These are phyloP conservation scores for Tenthredo mesomela DNA, from an alignment of 2,888 invertebrate species.

Conservation along the genomic window DNA sequence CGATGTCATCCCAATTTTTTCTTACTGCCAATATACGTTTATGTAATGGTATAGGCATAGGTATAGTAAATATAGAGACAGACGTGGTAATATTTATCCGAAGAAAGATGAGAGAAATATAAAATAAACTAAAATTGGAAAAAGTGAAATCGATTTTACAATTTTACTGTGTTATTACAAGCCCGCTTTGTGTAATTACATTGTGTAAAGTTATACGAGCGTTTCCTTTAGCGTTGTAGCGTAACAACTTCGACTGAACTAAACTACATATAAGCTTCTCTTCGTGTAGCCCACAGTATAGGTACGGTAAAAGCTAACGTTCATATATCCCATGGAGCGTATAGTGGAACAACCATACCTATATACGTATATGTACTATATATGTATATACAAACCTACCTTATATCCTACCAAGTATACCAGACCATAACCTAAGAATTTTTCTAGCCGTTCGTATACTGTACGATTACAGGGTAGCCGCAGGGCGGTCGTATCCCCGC, in stretches of 20 bases:
- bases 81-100: neutral
- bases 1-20: neutral
- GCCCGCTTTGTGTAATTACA: conserved; percentile 23
- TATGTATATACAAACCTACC: neutral
- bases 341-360: neutral
- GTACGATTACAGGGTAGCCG: conserved; percentile 5
- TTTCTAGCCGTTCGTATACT: conserved; percentile 5
- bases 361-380: neutral
- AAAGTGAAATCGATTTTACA: neutral
- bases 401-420: neutral
- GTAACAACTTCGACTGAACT: neutral
- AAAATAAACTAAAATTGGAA: neutral
- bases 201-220: conserved; percentile 41
- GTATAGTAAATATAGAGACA: neutral
- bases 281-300: neutral
- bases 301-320: conserved; percentile 17
- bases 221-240: conserved; percentile 10
- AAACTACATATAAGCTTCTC: conserved; percentile 18
- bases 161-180: conserved; percentile 7
- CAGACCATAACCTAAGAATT: conserved; percentile 30
- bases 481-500: conserved; percentile 8
- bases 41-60: neutral
- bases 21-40: neutral
- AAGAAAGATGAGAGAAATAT: neutral
- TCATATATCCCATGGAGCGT: conserved; percentile 12